Evolutionary conservation across 2,888 invertebrate genomes (phyloP).

Genomic region (Cabera pusaria): DNA sequence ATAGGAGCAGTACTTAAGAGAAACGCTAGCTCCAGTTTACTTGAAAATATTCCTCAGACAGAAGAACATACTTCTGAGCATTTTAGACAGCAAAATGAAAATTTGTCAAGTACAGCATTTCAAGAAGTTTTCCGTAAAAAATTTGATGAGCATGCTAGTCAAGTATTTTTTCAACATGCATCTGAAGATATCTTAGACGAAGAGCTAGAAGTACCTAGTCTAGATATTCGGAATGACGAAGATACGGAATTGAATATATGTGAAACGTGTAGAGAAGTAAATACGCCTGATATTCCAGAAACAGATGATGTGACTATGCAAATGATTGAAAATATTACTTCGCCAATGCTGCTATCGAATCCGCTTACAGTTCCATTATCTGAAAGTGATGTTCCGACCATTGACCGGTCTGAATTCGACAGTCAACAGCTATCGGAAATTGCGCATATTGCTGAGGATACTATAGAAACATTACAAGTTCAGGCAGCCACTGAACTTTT

Average conservation of each 20-base stretch:
- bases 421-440: constrained; percentile 51
- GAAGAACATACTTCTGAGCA: constrained; percentile 3
- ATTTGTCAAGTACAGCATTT: constrained; percentile 1
- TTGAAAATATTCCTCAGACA: constrained; percentile 15
- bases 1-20: constrained; percentile 24
- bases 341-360: constrained; percentile 66
- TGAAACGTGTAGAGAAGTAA: constrained; percentile 66
- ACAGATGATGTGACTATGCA: constrained; percentile 60
- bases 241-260: constrained; percentile 60
- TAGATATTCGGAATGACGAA: constrained; percentile 29
- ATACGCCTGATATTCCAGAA: constrained; percentile 40
- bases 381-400: constrained; percentile 35
- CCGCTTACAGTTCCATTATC: constrained; percentile 59
- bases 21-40: constrained; percentile 23
- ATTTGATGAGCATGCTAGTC: neutral
- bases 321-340: constrained; percentile 69
- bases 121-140: constrained; percentile 1
- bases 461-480: constrained; percentile 59
- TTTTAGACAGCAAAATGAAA: constrained; percentile 6
- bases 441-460: constrained; percentile 61
- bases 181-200: constrained; percentile 5
- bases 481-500: constrained; percentile 58
- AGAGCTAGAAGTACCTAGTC: constrained; percentile 1
- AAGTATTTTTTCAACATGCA: constrained; percentile 19
- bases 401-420: constrained; percentile 38